A percentile compares a stretch with the other conserved stretches of the same genome.
phyloP scores from a whole-genome alignment of 2,113 vertebrate species.

The Centropus unirufus region DNA sequence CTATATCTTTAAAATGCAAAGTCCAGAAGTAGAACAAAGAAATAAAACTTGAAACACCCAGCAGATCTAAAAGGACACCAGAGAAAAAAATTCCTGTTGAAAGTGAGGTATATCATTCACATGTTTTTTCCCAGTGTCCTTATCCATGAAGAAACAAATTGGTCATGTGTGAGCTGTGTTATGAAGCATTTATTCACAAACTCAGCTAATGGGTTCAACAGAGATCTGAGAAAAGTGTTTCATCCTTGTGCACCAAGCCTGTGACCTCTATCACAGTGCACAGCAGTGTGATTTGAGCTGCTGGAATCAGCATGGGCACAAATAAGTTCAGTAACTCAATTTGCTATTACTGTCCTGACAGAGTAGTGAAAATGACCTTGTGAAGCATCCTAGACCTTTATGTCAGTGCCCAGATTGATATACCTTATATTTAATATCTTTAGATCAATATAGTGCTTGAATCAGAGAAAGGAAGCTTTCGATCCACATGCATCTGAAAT shows the following conservation, averaged over 20 bases:
- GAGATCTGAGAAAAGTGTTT: neutral
- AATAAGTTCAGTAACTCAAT: neutral
- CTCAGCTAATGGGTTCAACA: neutral
- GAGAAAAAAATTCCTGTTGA: neutral
- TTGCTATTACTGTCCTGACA: neutral
- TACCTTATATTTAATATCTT: neutral
- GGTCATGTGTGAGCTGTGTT: neutral
- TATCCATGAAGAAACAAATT: neutral
- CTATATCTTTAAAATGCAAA: neutral
- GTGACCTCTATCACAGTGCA: neutral
- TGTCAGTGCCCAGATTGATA: neutral
- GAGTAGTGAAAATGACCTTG: neutral
- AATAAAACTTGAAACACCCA: neutral
- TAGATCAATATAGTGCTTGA: neutral
- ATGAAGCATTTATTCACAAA: neutral
- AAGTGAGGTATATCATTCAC: neutral
- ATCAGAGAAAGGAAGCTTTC: neutral
- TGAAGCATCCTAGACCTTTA: neutral
- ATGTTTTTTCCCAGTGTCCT: neutral
- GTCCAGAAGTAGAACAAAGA: neutral
- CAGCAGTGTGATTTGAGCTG: fast-evolving
- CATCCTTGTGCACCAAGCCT: neutral
- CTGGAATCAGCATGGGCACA: neutral
- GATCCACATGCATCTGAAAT: neutral
- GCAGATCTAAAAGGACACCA: neutral